Evolutionary conservation across 2,888 invertebrate species (phyloP), one percentile per base, ranked within the genome.

Genomic region (Platycheirus rosarum): DNA sequence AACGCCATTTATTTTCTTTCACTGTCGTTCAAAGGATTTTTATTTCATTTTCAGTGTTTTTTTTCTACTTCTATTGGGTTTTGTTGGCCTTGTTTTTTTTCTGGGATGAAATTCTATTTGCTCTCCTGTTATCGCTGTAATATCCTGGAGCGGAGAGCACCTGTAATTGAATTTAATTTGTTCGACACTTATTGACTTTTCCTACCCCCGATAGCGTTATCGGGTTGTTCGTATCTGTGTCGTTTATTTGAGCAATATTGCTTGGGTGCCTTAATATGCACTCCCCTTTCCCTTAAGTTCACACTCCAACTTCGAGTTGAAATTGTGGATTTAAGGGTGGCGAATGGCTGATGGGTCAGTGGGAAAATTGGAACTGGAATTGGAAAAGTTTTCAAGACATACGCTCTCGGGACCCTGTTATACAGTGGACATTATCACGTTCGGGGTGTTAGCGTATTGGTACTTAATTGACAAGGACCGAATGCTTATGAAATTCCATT

Each of bases 81-180:
- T 32, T 32, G 29, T 32, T 14, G 51, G 13, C 51, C 23, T 26
- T 9, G 14, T 18, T 60, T 65, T 46, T 48, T 70, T 66, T 55
- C 62, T 62, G 60, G 48, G n/a, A 71, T 82, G 76, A 77, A 82
- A 82, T 82, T 82, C 82, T 76, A 82, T 82, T 82, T 82, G 77
- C 77, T 73, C 77, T 73, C 46, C 82, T 73, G 82, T 82, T 82
- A 82, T 82, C 82, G 71, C 76, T 77, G 82, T 77, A 82, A 82
- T 82, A 82, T 82, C 82, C 76, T 77, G 82, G 37, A 77, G 82
- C 82, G 76, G 63, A 77, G 82, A 82, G 82, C 82, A 82, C 82
- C 82, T 82, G 82, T 82, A 82, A 82, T 82, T 82, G 82, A 82
- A 82, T 82, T 82, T 77, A 82, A 82, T 82, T 82, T 82, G 82